phyloP scores from a whole-genome alignment of 2,113 vertebrate genomes.

The Cyprinodon variegatus region DNA sequence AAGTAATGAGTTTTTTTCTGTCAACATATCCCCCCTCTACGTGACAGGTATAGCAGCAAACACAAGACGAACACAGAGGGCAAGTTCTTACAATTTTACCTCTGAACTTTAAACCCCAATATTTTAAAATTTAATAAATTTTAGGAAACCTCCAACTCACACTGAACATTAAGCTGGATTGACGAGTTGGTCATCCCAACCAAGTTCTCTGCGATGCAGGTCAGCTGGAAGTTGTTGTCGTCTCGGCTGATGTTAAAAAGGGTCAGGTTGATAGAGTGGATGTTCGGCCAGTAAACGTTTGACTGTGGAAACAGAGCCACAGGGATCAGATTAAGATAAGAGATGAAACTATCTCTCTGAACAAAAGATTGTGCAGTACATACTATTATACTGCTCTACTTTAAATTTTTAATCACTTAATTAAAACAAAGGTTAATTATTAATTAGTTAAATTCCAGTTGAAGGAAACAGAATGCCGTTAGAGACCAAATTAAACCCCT shows the following conservation, averaged over 20 bases:
- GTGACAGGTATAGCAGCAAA: constrained; percentile 7
- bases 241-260: constrained; percentile 94
- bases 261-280: constrained; percentile 95
- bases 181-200: constrained; percentile 97
- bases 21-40: constrained; percentile 11
- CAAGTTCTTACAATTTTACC: not conserved
- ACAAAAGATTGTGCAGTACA: constrained; percentile 3
- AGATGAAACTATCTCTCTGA: not conserved
- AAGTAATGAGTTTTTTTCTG: constrained; percentile 12
- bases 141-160: constrained; percentile 79
- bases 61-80: not conserved
- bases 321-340: constrained; percentile 3
- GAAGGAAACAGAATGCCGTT: constrained; percentile 19
- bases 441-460: constrained; percentile 32
- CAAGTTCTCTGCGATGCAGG: constrained; percentile 95
- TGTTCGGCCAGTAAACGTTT: constrained; percentile 93
- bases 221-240: constrained; percentile 92
- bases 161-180: constrained; percentile 92
- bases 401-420: constrained; percentile 38
- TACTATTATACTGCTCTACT: constrained; percentile 1
- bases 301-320: constrained; percentile 77
- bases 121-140: not conserved
- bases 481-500: constrained; percentile 18
- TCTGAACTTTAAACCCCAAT: not conserved
- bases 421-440: constrained; percentile 38